Evolutionary conservation across 1,140 invertebrate genomes (phyloP), one percentile per base, ranked within the genome.

Genomic region (Heliconius melpomene): DNA sequence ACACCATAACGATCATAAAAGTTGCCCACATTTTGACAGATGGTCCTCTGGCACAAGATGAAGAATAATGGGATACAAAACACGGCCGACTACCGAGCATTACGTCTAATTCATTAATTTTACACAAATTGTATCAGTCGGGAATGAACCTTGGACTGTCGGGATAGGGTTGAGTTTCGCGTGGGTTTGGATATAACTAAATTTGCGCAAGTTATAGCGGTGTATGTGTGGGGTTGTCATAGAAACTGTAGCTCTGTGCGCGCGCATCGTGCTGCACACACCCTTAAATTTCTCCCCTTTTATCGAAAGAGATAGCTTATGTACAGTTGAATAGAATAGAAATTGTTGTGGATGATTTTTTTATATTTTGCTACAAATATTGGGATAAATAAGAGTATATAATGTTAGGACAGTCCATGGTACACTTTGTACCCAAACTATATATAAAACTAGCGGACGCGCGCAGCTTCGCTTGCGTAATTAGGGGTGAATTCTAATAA

Each of bases 71-170:
- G 85, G 84, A 89, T 86, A 91, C 89, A 90, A 91, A 92, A 91
- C 88, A 90, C 85, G 81, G 82, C 85, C 89, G 89, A 91, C 90
- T 91, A 90, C 90, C 86, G 87, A 86, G 89, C 90, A 92, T 93
- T 91, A 91, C 88, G 90, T 88, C 87, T 91, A 93, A 94, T 94
- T 93, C 89, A 91, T 92, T 93, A 91, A 89, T 92, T 90, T 93
- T 90, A 91, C 87, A 89, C 84, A 82, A 74, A 72, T 72, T 50
- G 72, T 8, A 18, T 50, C 79, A 83, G 71, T 23, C 57, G 6
- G 89, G 86, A 87, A 57, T 50, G 11, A 70, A 86, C 83, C 74
- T 38, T 72, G 20, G 8, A 72, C 71, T 40, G 7, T 18, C 9
- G 11, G 9, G 71, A 77, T 87, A 85, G 79, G 83, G 87, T 88